phyloP scores from a whole-genome alignment of 2,888 invertebrate genomes.

The Antitype chi region DNA sequence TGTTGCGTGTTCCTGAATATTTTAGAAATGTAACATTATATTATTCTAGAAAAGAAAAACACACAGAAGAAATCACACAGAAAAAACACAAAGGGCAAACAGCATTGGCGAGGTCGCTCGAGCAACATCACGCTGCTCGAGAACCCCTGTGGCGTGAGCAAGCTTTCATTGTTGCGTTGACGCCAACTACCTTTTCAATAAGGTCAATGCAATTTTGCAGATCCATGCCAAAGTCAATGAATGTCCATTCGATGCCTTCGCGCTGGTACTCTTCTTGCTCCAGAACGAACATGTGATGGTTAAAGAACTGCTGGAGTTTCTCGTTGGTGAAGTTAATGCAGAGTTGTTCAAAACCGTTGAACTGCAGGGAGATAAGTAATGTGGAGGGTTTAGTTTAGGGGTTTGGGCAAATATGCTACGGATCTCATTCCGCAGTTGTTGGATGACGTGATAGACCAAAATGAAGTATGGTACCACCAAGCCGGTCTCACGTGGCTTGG shows the following conservation, averaged over 20 bases:
- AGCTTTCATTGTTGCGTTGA: slow-evolving; percentile 88
- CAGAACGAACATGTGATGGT: slow-evolving; percentile 99
- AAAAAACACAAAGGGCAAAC: slow-evolving; percentile 76
- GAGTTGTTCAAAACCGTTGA: slow-evolving; percentile 99
- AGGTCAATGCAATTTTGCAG: slow-evolving; percentile 98
- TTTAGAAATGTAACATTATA: slow-evolving; percentile 65
- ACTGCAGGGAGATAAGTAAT: slow-evolving; percentile 91
- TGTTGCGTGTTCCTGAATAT: slow-evolving; percentile 69
- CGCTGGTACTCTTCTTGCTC: slow-evolving; percentile 99
- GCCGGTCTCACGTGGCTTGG: slow-evolving; percentile 69
- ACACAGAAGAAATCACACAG: slow-evolving; percentile 80
- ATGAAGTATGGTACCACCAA: slow-evolving; percentile 46
- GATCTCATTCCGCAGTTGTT: slow-evolving; percentile 86
- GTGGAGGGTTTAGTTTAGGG: slow-evolving; percentile 83
- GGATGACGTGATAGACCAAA: slow-evolving; percentile 69
- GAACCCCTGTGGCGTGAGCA: slow-evolving; percentile 86
- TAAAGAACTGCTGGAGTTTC: slow-evolving; percentile 99
- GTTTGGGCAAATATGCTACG: slow-evolving; percentile 77
- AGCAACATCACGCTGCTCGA: slow-evolving; percentile 79
- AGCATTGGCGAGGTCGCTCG: slow-evolving; percentile 84
- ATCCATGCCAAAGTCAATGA: slow-evolving; percentile 99
- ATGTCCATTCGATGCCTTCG: slow-evolving; percentile 98
- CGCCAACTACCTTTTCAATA: slow-evolving; percentile 96
- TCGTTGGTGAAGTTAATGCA: slow-evolving; percentile 99
- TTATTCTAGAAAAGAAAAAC: slow-evolving; percentile 74